Evolutionary conservation across 2,888 invertebrate genomes (phyloP), one percentile per base, ranked within the genome.

Genomic region (Trimorus sp.): DNA sequence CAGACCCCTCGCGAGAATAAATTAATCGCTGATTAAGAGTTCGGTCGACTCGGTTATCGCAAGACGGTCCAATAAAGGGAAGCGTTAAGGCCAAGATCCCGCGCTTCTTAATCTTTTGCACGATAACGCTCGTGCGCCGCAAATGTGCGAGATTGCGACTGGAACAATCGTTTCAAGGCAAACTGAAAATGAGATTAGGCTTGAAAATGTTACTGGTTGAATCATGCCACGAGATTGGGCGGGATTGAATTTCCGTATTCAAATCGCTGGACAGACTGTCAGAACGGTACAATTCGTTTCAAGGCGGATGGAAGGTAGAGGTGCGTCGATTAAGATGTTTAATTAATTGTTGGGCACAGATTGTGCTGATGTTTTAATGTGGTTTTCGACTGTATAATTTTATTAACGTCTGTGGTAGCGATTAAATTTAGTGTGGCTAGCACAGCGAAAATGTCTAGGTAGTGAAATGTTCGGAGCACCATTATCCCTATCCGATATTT

Each of bases 1-100:
- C n/a, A n/a, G n/a, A n/a, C n/a, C n/a, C n/a, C n/a, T n/a, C n/a
- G n/a, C 26, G 26, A 26, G 26, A 26, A 26, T 26, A 26, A 26
- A 66, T 66, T 15, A 45, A 12, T 56, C n/a, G 9, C 9, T 48
- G 56, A 68, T 68, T 68, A 58, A 51, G 40, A 68, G 68, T 68
- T 66, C 26, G 37, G 16, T 49, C 69, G 26, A 26, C 26, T 26
- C 42, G 37, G 56, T 70, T 70, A 70, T 60, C 60, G 53, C 9
- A 40, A 36, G 40, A 36, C 40, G 14, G 70, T 60, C 49, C 59
- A 60, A 42, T 60, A 40, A 14, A 49, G 62, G 69, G 68, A 76
- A 56, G 51, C 53, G 68, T 76, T 69, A 76, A 76, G 77, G 69
- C 69, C 77, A 63, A 69, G 63, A 69, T 70, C 56, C 49, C 14